Conservation (phyloP, 2,113 vertebrate species). For the Seriola rivoliana region DNA sequence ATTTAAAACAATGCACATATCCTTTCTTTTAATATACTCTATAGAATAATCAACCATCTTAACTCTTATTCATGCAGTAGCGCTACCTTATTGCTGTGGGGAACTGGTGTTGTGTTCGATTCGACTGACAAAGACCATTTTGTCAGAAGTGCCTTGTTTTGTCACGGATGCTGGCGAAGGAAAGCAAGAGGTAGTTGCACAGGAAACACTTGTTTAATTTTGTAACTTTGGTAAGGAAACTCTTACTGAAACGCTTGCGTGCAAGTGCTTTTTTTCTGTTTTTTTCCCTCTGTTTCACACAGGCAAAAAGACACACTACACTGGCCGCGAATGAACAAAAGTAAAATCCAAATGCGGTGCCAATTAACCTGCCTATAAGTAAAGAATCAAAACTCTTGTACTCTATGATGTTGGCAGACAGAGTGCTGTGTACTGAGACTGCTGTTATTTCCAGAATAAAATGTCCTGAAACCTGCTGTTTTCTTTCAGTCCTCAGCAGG, state of each 20-base stretch:
- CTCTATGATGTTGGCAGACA: conserved; percentile 31
- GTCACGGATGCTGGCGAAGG: conserved; percentile 15
- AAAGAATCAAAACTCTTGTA: conserved; percentile 21
- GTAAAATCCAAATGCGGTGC: conserved; percentile 24
- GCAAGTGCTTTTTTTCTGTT: background rate
- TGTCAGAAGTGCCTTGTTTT: conserved; percentile 46
- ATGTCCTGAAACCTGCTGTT: conserved; percentile 37
- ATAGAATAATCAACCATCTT: conserved; percentile 1
- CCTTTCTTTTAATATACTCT: background rate
- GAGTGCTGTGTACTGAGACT: conserved; percentile 12
- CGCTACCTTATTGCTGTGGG: background rate
- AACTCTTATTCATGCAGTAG: background rate
- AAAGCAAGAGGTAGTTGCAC: conserved; percentile 7
- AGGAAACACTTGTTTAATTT: conserved; percentile 32
- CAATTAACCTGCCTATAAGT: conserved; percentile 43
- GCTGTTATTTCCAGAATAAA: conserved; percentile 38
- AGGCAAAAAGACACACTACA: background rate
- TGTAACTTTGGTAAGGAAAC: conserved; percentile 19
- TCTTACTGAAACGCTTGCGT: background rate
- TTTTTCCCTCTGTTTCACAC: background rate
- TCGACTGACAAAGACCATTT: background rate
- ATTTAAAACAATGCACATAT: conserved; percentile 4
- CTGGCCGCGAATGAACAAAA: conserved; percentile 11
- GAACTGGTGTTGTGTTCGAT: conserved; percentile 20
- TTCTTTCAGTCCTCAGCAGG: conserved; percentile 16